Percentiles rank a stretch among this genome's conserved stretches.
These are phyloP conservation scores for Grapholita molesta DNA, from an alignment of 1,140 invertebrate genomes.

Conservation along the genomic window DNA sequence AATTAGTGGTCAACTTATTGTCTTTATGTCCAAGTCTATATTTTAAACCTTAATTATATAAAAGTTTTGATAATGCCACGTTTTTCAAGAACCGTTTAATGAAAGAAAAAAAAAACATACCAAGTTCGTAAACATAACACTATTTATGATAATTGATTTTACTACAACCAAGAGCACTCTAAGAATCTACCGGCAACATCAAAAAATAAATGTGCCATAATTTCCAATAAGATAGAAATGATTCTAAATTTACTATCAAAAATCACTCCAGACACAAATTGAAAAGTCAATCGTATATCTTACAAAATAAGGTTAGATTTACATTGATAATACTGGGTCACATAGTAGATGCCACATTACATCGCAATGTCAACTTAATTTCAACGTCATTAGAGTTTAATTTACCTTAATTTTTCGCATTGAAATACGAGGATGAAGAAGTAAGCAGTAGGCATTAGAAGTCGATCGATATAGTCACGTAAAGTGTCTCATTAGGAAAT, in stretches of 20 bases:
- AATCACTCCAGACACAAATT: not conserved
- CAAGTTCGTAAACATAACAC: not conserved
- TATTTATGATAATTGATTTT: not conserved
- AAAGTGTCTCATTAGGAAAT: conserved; percentile 14
- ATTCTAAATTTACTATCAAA: not conserved
- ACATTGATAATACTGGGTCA: not conserved
- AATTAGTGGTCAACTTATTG: no score
- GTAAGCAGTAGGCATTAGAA: not conserved
- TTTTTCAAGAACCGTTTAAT: no score
- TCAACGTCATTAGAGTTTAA: not conserved
- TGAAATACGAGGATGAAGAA: not conserved
- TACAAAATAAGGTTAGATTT: not conserved
- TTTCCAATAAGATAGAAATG: not conserved
- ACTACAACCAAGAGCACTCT: not conserved
- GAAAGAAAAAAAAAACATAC: not conserved
- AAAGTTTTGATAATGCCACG: no score
- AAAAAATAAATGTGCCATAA: not conserved
- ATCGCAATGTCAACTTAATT: not conserved
- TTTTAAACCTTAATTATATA: no score
- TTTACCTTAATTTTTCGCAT: not conserved
- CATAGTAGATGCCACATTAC: not conserved
- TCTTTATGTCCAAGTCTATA: no score
- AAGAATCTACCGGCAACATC: not conserved
- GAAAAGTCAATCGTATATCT: not conserved
- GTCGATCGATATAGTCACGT: not conserved